Conservation (phyloP, 2,888 invertebrate genomes). For the Drosophila neutralis region DNA sequence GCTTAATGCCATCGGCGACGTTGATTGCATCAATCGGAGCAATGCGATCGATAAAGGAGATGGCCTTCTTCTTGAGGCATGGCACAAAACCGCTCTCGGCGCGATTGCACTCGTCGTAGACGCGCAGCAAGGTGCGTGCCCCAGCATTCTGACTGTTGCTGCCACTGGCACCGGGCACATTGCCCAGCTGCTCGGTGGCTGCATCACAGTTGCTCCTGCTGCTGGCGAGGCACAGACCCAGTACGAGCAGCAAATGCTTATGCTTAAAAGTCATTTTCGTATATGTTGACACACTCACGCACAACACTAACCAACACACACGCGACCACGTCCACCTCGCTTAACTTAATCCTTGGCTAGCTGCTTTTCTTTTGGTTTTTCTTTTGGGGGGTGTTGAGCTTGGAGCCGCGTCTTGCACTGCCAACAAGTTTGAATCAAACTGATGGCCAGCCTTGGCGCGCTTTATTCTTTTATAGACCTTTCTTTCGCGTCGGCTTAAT, state of each 20-base stretch:
- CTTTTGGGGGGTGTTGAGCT: constrained; percentile 8
- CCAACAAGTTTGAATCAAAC: constrained; percentile 86
- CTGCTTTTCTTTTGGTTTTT: constrained; percentile 16
- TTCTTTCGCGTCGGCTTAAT: constrained; percentile 65
- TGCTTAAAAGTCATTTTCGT: constrained; percentile 63
- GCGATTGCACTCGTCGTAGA: constrained; percentile 92
- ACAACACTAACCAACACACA: constrained; percentile 34
- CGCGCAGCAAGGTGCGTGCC: constrained; percentile 88
- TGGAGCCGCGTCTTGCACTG: constrained; percentile 58
- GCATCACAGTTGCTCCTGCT: constrained; percentile 51
- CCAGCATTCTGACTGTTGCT: constrained; percentile 86
- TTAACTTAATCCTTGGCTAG: constrained; percentile 36
- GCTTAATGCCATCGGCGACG: constrained; percentile 89
- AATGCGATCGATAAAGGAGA: constrained; percentile 91
- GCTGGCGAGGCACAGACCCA: constrained; percentile 57
- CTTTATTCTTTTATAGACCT: constrained; percentile 85
- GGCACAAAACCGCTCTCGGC: constrained; percentile 89
- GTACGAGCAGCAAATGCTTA: constrained; percentile 51
- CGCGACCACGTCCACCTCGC: constrained; percentile 24
- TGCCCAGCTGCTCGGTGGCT: constrained; percentile 80
- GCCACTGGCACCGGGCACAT: constrained; percentile 34
- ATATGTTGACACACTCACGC: constrained; percentile 34
- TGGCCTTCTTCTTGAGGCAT: constrained; percentile 92
- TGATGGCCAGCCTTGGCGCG: constrained; percentile 84
- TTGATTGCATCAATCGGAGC: constrained; percentile 89